Conservation (phyloP, 2,113 vertebrate species). For the Eulemur rufifrons region DNA sequence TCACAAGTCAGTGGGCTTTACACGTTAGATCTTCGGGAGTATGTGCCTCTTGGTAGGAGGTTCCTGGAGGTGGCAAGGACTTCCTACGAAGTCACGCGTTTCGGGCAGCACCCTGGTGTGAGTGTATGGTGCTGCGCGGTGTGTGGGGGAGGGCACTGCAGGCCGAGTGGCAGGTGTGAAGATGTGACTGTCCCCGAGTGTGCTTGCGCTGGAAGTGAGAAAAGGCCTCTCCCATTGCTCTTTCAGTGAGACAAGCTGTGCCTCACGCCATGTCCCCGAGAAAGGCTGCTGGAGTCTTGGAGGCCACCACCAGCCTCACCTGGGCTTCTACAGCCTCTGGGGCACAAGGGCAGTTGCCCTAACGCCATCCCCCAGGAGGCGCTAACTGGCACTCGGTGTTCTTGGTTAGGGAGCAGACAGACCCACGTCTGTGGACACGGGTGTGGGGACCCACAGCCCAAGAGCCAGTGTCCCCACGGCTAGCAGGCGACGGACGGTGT, state of each 20-base stretch:
- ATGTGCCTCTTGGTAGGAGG: neutral
- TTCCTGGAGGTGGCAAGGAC: neutral
- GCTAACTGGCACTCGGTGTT: rapidly evolving
- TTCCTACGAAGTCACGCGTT: no score
- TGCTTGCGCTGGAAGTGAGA: neutral
- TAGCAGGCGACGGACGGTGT: rapidly evolving
- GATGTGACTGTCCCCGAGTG: rapidly evolving
- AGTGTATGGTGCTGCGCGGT: no score
- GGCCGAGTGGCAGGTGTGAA: neutral
- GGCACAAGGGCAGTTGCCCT: neutral
- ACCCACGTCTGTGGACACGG: rapidly evolving
- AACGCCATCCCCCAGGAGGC: neutral
- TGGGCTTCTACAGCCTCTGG: neutral
- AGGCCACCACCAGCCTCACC: neutral
- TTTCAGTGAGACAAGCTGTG: neutral
- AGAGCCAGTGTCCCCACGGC: rapidly evolving
- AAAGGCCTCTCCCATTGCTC: neutral
- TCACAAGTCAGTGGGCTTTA: neutral
- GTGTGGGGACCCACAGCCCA: rapidly evolving
- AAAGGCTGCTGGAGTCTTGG: rapidly evolving
- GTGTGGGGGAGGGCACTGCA: no score
- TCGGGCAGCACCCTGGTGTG: rapidly evolving
- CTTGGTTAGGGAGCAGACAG: neutral
- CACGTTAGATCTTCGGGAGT: neutral
- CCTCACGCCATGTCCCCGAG: neutral